phyloP scores from a whole-genome alignment of 2,113 vertebrate species.

The Steatornis caripensis region DNA sequence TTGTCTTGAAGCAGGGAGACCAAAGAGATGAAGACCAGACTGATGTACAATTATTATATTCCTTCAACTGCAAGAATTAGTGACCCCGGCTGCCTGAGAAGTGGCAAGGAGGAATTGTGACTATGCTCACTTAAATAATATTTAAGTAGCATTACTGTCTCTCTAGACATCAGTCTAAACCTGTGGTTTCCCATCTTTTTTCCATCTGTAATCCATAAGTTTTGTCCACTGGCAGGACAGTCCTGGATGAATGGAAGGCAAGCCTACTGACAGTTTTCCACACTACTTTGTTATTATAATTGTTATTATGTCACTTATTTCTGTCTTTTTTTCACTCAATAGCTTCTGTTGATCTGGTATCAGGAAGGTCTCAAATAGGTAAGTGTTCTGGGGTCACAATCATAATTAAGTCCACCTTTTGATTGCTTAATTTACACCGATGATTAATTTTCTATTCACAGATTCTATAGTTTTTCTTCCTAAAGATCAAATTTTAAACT shows the following conservation, averaged over 20 bases:
- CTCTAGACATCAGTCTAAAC: not conserved
- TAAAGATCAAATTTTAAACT: not conserved
- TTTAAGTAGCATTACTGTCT: not conserved
- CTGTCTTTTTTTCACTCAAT: not conserved
- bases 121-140: not conserved
- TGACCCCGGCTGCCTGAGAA: not conserved
- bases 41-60: not conserved
- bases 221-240: not conserved
- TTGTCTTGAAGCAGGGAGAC: not conserved
- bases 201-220: not conserved
- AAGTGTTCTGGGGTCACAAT: not conserved
- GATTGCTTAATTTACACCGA: not conserved
- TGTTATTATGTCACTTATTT: not conserved
- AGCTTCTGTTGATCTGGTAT: not conserved
- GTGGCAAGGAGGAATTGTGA: not conserved
- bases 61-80: not conserved
- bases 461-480: not conserved
- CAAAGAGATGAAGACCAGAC: not conserved
- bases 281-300: too few species aligned
- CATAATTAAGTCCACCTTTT: not conserved
- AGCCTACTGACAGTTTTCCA: not conserved
- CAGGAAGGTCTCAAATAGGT: not conserved
- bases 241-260: not conserved
- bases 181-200: not conserved
- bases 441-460: not conserved